Conservation (phyloP, 2,888 invertebrate species). For the Apoda limacodes region DNA sequence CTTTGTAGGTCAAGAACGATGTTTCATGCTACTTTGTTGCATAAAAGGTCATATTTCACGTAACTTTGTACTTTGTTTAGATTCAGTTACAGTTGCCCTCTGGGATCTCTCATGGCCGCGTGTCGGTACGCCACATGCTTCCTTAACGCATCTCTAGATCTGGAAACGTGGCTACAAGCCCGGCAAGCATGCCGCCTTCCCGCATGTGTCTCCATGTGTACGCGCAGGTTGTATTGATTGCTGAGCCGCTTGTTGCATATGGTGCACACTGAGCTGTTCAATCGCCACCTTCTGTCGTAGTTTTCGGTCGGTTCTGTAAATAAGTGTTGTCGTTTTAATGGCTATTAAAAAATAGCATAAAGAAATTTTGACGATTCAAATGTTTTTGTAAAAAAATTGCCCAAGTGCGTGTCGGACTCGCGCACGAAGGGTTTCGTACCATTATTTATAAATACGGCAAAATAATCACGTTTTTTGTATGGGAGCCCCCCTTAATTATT, state of each 20-base stretch:
- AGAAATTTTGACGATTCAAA: background rate
- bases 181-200: constrained; percentile 89
- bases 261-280: constrained; percentile 74
- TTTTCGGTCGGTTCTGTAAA: constrained; percentile 37
- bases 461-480: too few relatives aligned
- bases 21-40: too few relatives aligned
- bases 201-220: constrained; percentile 92
- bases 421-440: too few relatives aligned
- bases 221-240: constrained; percentile 90
- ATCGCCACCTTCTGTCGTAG: constrained; percentile 48
- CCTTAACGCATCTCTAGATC: constrained; percentile 86
- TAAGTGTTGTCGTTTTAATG: background rate
- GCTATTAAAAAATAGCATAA: background rate
- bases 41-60: too few relatives aligned
- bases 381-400: background rate
- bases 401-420: too few relatives aligned
- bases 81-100: too few relatives aligned
- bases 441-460: too few relatives aligned
- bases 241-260: constrained; percentile 90
- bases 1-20: too few relatives aligned
- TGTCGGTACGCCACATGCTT: constrained; percentile 92
- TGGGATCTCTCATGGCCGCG: too few relatives aligned
- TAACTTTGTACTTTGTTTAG: too few relatives aligned
- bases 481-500: too few relatives aligned
- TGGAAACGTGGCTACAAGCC: constrained; percentile 88